phyloP scores from a whole-genome alignment of 2,888 invertebrate species.

The Hyppa rectilinea region DNA sequence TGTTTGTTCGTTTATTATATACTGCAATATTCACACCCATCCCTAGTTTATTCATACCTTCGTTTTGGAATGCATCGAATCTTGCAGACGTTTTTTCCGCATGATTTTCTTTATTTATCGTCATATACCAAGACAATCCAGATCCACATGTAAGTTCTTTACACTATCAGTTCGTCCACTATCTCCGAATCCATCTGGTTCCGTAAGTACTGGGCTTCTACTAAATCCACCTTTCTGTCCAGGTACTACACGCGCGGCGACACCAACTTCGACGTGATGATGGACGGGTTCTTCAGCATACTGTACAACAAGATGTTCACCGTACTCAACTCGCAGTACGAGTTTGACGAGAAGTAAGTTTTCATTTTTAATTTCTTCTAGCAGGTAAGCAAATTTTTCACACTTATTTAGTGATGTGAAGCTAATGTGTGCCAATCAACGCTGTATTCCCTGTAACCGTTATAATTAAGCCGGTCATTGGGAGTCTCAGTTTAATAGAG shows the following conservation, averaged over 20 bases:
- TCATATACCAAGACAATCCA: background rate
- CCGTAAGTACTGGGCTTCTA: background rate
- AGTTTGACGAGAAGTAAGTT: conserved; percentile 95
- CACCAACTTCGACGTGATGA: conserved; percentile 95
- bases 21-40: background rate
- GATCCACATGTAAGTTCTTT: background rate
- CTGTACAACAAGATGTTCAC: conserved; percentile 99
- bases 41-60: too few relatives aligned
- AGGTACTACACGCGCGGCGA: conserved; percentile 96
- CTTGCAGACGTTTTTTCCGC: background rate
- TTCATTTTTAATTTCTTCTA: background rate
- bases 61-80: background rate
- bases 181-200: background rate
- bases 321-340: conserved; percentile 97
- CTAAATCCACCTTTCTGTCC: conserved; percentile 28
- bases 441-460: background rate
- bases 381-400: too few relatives aligned
- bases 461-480: background rate
- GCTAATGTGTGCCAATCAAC: background rate
- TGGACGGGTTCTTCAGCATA: conserved; percentile 98
- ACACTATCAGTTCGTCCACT: background rate
- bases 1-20: background rate
- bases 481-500: background rate
- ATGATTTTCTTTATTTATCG: background rate
- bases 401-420: background rate